A percentile compares a stretch with the other conserved stretches of the same genome.
These are phyloP conservation scores for Sibirionetta formosa DNA, from an alignment of 2,797 vertebrate species.

Conservation along the genomic window DNA sequence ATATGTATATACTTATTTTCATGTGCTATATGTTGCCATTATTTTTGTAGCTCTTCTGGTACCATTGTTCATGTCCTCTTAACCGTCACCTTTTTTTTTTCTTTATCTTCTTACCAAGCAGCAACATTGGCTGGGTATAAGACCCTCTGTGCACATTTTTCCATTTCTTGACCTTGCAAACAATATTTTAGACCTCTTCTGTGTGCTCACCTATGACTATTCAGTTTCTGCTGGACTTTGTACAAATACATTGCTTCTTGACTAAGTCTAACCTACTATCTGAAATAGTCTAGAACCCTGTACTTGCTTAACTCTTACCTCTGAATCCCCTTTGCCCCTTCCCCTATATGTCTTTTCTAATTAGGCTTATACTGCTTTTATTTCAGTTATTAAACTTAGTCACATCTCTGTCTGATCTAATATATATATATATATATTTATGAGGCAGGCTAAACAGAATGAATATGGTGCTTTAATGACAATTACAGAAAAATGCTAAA, in stretches of 20 bases:
- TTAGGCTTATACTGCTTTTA: neutral
- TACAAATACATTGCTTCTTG: neutral
- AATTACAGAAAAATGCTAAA: neutral
- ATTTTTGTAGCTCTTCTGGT: neutral
- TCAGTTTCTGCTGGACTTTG: neutral
- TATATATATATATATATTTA: neutral
- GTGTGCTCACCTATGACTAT: neutral
- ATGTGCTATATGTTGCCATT: neutral
- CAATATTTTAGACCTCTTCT: neutral
- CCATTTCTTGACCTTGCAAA: neutral
- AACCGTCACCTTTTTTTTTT: neutral
- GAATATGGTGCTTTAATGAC: neutral
- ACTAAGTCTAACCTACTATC: slow-evolving; percentile 13
- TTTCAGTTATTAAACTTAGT: neutral
- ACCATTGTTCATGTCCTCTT: neutral
- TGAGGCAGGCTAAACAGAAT: neutral
- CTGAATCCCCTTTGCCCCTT: neutral
- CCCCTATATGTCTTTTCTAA: neutral
- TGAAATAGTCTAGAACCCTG: neutral
- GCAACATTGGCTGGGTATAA: neutral
- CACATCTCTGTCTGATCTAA: neutral
- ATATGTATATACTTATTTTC: neutral
- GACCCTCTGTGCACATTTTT: neutral
- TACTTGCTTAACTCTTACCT: neutral
- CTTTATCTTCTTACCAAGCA: neutral